These are phyloP conservation scores for Solea solea DNA, from an alignment of 2,113 vertebrate genomes.

Conservation along the genomic window DNA sequence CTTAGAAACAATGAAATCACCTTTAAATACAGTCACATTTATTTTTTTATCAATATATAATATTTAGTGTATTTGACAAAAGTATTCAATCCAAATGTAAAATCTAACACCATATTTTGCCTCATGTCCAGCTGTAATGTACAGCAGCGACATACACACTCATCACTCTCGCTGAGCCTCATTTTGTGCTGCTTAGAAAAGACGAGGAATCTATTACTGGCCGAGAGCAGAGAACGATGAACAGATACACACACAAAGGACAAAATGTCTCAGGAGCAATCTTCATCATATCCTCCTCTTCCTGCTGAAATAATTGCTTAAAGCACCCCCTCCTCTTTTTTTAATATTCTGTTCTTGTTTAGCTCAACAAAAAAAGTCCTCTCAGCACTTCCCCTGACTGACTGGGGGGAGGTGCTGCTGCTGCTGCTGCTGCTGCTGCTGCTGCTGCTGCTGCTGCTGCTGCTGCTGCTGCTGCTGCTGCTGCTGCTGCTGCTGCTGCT, in stretches of 20 bases:
- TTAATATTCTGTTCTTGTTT: slow-evolving; percentile 18
- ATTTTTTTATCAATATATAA: no score
- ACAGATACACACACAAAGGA: slow-evolving; percentile 51
- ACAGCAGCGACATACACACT: slow-evolving; percentile 48
- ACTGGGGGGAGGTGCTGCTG: not conserved
- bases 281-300: not conserved
- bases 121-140: slow-evolving; percentile 5
- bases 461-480: not conserved
- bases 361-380: slow-evolving; percentile 6
- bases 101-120: no score
- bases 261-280: slow-evolving; percentile 48
- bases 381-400: slow-evolving; percentile 12
- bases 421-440: not conserved
- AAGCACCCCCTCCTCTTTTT: slow-evolving; percentile 7
- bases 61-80: slow-evolving; percentile 15
- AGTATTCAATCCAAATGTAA: not conserved
- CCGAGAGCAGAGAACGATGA: slow-evolving; percentile 51
- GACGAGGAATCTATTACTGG: slow-evolving; percentile 57
- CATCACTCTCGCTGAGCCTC: slow-evolving; percentile 67
- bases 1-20: no score
- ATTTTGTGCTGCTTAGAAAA: slow-evolving; percentile 69
- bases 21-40: no score
- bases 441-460: not conserved
- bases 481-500: no score
- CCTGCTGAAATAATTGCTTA: slow-evolving; percentile 33